Conservation (phyloP, 2,888 invertebrate genomes). For the Limnephilus rhombicus region DNA sequence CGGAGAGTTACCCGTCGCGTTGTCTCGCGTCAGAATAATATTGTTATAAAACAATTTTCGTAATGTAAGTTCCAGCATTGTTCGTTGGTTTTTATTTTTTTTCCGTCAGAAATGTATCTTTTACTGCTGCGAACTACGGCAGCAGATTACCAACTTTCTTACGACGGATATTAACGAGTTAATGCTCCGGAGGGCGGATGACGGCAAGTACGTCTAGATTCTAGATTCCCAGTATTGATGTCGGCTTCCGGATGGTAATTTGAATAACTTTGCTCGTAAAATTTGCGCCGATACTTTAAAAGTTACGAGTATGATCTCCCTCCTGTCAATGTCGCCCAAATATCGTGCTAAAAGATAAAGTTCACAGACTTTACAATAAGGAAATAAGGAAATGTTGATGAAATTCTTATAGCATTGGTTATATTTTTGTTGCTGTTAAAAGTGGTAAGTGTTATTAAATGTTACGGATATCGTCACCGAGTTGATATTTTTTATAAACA, state of each 20-base stretch:
- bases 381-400: not conserved
- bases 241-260: conserved; percentile 51
- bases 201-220: not conserved
- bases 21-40: conserved; percentile 58
- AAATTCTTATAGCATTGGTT: not conserved
- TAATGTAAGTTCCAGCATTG: conserved; percentile 62
- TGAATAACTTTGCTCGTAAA: conserved; percentile 47
- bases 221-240: conserved; percentile 41
- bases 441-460: not conserved
- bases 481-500: not conserved
- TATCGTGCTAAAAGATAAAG: not conserved
- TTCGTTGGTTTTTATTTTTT: conserved; percentile 49
- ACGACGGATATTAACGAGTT: conserved; percentile 55
- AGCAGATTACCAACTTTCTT: conserved; percentile 55
- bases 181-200: conserved; percentile 29
- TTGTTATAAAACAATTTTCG: conserved; percentile 63
- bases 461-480: not conserved
- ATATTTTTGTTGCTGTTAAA: not conserved
- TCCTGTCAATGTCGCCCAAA: conserved; percentile 12
- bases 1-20: conserved; percentile 31
- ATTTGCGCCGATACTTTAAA: conserved; percentile 42
- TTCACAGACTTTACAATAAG: not conserved
- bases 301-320: conserved; percentile 14
- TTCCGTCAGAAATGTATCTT: conserved; percentile 48
- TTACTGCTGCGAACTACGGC: conserved; percentile 51